These are phyloP conservation scores for Gonocerus acuteangulatus DNA, from an alignment of 2,888 invertebrate species.

Conservation along the genomic window DNA sequence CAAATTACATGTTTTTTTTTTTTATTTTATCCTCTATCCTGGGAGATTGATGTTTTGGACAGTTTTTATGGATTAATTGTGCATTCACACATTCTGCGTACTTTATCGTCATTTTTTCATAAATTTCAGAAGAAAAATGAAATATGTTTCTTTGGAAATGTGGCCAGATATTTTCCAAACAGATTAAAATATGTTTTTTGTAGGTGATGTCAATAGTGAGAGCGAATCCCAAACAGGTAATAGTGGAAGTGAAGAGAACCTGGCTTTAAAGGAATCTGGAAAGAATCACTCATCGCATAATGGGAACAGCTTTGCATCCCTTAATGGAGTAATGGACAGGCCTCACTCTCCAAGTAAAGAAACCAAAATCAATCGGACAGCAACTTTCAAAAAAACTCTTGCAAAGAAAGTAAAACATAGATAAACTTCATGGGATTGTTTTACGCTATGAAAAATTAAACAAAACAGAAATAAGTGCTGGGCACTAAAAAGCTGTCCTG, in stretches of 20 bases:
- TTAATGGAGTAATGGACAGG: constrained; percentile 27
- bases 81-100: too few relatives aligned
- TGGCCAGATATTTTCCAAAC: too few relatives aligned
- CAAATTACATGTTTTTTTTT: too few relatives aligned
- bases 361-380: constrained; percentile 28
- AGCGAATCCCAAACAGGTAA: constrained; percentile 72
- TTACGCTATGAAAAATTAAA: background rate
- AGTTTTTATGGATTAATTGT: too few relatives aligned
- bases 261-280: constrained; percentile 38
- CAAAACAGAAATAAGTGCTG: background rate
- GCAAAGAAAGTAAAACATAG: constrained; percentile 77
- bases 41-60: too few relatives aligned
- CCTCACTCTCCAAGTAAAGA: constrained; percentile 32
- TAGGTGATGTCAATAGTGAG: constrained; percentile 78
- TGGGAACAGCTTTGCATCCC: constrained; percentile 12
- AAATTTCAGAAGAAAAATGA: too few relatives aligned
- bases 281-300: constrained; percentile 34
- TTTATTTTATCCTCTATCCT: too few relatives aligned
- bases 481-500: background rate
- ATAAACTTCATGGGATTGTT: too few relatives aligned
- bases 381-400: constrained; percentile 57
- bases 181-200: too few relatives aligned
- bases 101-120: too few relatives aligned
- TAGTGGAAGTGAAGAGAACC: constrained; percentile 50
- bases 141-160: too few relatives aligned